These are phyloP conservation scores for Caenorhabditis sp. DNA, from an alignment of 2,888 invertebrate species.

Conservation along the genomic window DNA sequence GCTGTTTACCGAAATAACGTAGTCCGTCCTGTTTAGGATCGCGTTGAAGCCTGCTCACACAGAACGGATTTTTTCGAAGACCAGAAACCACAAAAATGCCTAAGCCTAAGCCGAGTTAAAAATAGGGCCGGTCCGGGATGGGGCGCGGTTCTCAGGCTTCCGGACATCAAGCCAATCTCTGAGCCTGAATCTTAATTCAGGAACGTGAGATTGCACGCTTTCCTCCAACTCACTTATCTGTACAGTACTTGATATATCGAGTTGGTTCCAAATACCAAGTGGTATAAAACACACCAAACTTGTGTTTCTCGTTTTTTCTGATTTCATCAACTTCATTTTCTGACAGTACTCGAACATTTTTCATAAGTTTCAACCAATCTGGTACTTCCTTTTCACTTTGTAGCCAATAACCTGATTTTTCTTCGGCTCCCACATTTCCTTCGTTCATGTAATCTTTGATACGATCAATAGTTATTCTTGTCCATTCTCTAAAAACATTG, in stretches of 20 bases:
- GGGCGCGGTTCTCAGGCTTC: too few relatives aligned
- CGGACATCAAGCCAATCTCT: too few relatives aligned
- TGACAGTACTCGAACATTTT: slow-evolving; percentile 25
- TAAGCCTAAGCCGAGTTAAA: too few relatives aligned
- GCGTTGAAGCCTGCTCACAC: too few relatives aligned
- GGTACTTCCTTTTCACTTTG: slow-evolving; percentile 12
- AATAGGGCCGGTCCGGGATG: too few relatives aligned
- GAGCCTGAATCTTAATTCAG: too few relatives aligned
- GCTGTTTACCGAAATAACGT: too few relatives aligned
- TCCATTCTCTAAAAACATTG: slow-evolving; percentile 25
- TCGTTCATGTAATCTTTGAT: slow-evolving; percentile 21
- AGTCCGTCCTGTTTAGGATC: too few relatives aligned
- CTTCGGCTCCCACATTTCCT: slow-evolving; percentile 24
- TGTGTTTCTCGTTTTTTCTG: slow-evolving; percentile 15
- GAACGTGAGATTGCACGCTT: too few relatives aligned
- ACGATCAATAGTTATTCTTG: slow-evolving; percentile 13
- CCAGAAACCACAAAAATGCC: too few relatives aligned
- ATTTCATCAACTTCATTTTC: slow-evolving; percentile 10
- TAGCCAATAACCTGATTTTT: slow-evolving; percentile 26
- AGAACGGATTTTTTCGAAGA: too few relatives aligned
- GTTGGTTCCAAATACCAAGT: slow-evolving; percentile 52
- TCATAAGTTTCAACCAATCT: slow-evolving; percentile 38
- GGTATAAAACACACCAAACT: slow-evolving; percentile 48
- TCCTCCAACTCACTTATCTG: slow-evolving; percentile 34
- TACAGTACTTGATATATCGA: slow-evolving; percentile 35